Percentiles rank a stretch among this genome's conserved stretches.
These are phyloP conservation scores for Pipra filicauda DNA, from an alignment of 2,113 vertebrate species.

Conservation along the genomic window DNA sequence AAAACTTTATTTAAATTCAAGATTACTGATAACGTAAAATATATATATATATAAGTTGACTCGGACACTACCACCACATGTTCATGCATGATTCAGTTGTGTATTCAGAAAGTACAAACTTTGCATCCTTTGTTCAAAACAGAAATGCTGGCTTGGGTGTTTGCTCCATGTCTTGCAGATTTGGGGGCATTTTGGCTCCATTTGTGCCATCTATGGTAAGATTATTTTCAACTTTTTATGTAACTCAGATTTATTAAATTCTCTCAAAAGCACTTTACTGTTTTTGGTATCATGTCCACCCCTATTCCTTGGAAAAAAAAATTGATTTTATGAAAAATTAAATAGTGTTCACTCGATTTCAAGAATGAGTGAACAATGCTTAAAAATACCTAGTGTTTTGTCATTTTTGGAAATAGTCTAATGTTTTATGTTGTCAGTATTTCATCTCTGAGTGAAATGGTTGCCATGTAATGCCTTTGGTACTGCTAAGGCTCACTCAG, in stretches of 20 bases:
- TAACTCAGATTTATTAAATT: neutral
- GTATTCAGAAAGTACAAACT: neutral
- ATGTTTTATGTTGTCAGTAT: neutral
- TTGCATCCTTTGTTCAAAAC: conserved; percentile 23
- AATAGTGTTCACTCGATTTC: neutral
- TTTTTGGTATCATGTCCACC: neutral
- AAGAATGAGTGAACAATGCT: neutral
- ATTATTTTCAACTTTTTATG: neutral
- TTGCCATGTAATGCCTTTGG: neutral
- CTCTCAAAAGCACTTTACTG: neutral
- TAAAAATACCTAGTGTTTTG: neutral
- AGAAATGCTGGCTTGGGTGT: conserved; percentile 89
- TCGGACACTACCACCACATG: neutral
- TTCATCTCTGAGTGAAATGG: neutral
- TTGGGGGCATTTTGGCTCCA: conserved; percentile 85
- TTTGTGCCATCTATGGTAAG: conserved; percentile 86
- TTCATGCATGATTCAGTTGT: neutral
- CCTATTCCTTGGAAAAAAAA: neutral
- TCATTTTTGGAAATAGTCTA: neutral
- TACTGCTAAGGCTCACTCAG: neutral
- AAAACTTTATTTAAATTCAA: neutral
- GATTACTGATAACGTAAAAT: neutral
- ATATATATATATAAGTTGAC: neutral
- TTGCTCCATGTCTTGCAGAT: conserved; percentile 87
- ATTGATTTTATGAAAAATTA: neutral